Evolutionary conservation across 2,113 vertebrate species (phyloP).

Genomic region (Todiramphus chloris): DNA sequence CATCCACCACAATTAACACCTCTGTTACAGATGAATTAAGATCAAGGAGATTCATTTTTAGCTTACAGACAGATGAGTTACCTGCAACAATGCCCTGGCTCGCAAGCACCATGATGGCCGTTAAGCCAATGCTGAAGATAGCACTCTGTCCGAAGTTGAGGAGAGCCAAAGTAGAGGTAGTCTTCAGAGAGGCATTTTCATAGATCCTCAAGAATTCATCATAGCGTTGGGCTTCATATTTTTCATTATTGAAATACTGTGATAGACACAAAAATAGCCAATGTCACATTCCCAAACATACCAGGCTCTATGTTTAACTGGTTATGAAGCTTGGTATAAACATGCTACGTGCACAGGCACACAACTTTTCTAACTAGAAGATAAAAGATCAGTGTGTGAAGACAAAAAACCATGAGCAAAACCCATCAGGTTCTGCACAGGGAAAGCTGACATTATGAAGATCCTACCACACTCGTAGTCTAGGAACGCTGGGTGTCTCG

Average conservation of each 20-base stretch:
- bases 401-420: not conserved
- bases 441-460: not conserved
- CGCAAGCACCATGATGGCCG: constrained; percentile 91
- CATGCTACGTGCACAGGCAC: not conserved
- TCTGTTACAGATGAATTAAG: not conserved
- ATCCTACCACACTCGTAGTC: not conserved
- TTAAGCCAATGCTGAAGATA: constrained; percentile 94
- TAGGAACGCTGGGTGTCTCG: not conserved
- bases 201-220: constrained; percentile 91
- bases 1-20: not conserved
- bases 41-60: not conserved
- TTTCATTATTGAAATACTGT: constrained; percentile 99
- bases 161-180: constrained; percentile 91
- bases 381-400: not conserved
- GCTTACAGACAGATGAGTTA: constrained; percentile 47
- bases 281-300: not conserved
- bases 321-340: not conserved
- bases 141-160: constrained; percentile 96
- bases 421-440: not conserved
- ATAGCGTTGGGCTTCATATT: constrained; percentile 92
- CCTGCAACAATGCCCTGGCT: constrained; percentile 95
- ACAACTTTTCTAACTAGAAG: not conserved
- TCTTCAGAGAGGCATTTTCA: constrained; percentile 92
- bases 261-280: not conserved
- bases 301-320: not conserved